These are phyloP conservation scores for Sylvicapra grimmia DNA, from an alignment of 2,113 vertebrate species.

Conservation along the genomic window DNA sequence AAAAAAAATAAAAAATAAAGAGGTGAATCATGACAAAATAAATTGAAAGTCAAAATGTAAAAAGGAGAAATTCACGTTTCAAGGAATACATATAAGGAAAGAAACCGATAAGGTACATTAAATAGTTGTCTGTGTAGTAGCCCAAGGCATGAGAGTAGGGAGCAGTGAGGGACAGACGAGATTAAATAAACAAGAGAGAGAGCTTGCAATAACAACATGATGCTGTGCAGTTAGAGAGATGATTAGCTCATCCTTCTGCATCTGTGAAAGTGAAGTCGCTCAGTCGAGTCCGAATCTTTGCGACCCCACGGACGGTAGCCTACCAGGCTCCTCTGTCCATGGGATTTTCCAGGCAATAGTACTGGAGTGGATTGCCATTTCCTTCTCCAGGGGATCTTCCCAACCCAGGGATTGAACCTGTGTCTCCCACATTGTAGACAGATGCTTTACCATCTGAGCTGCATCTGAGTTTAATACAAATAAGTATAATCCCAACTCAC, in stretches of 20 bases:
- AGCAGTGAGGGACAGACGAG: background rate
- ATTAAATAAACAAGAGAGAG: background rate
- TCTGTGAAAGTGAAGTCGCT: no score
- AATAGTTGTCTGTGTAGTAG: background rate
- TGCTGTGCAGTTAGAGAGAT: accelerated
- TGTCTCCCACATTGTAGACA: no score
- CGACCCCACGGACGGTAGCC: no score
- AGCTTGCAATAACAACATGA: background rate
- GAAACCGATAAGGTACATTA: background rate
- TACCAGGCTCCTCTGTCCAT: no score
- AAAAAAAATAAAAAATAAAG: no score
- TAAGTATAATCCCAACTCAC: background rate
- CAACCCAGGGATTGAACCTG: no score
- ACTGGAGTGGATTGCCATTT: no score
- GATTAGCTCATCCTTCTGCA: background rate
- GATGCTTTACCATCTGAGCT: no score
- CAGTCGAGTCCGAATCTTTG: no score
- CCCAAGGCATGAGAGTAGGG: background rate
- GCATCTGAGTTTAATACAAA: background rate
- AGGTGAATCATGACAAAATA: background rate
- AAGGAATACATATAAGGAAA: background rate
- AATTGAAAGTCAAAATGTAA: background rate
- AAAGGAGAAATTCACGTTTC: background rate
- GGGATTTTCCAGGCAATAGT: no score
- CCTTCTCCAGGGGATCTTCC: no score